Base-by-base conservation (phyloP, 2,888 invertebrate species). In the Ferdinandea cuprea region DNA sequence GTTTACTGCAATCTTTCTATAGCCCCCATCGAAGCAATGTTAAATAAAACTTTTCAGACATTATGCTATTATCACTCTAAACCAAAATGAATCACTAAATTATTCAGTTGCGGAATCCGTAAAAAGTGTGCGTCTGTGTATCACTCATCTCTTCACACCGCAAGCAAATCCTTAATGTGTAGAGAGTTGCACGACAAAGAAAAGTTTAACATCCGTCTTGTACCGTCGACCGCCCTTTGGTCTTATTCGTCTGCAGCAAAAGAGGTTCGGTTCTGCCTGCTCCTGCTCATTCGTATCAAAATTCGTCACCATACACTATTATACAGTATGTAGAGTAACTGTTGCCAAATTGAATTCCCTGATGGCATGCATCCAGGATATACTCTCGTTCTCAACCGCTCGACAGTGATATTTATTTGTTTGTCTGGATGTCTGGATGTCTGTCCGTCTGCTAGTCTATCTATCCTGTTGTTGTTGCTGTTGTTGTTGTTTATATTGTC, bases 331-430 rank as follows among this genome's bases (percentile, higher is more conserved):
- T 17, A 4, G 19, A 44, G 52, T 32, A n/a, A 63, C 28, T 46
- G 66, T 71, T 72, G 54, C 52, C 59, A 73, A 78, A 78, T 83
- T 83, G 68, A 83, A 83, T 83, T 73, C 68, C 83, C 83, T 17
- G 44, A 61, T 78, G 72, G 58, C 50, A 68, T 72, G 72, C 72
- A 78, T 42, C 19, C 37, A 65, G 50, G 77, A 30, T 50, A 66
- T 52, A 58, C 56, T 42, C 13, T n/a, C 30, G 17, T 17, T 11
- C 48, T 42, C n/a, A n/a, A 59, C 59, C 13, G 48, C 72, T 68
- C 56, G 61, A 68, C 72, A 83, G 73, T 83, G 66, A 83, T 83
- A 78, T 83, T 73, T 83, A 83, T 83, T 73, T 83, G 78, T 83
- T 78, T 78, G 73, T 73, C 78, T 72, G 21, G 58, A 63, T 78